Evolutionary conservation across 1,140 invertebrate species (phyloP), one percentile per base, ranked within the genome.

Genomic region (Drosophila willistoni): DNA sequence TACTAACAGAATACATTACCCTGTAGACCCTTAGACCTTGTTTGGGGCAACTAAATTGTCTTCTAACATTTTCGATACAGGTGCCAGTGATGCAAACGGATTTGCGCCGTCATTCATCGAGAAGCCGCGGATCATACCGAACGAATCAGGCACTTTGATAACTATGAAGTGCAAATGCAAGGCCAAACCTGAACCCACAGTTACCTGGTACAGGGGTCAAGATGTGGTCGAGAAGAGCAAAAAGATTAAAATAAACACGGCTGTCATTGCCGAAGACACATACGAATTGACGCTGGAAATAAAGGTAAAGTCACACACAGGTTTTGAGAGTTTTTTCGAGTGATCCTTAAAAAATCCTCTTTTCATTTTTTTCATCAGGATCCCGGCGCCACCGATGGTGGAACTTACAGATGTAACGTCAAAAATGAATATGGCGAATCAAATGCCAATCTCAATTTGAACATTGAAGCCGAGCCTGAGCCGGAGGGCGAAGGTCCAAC

Each of bases 351-450:
- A n/a, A n/a, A n/a, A n/a, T n/a, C n/a, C n/a, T 42, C 14, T n/a
- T 9, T 29, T 14, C 44, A 42, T 33, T 33, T 36, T 25, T 55
- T 5, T n/a, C 9, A 25, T 64, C 92, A 99, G 96, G 98, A 99
- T 93, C 98, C 99, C 64, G 94, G 96, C 60, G 97, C 96, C 87
- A 95, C 96, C 71, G 99, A 99, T 93, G 98, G 98, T 90, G 99
- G 99, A 51, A 97, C 97, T 64, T 99, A 99, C 93, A 96, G 98
- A 91, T 99, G 98, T 93, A 96, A 98, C 92, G 98, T 99, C 9
- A 95, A 97, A 92, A 99, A 99, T 92, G 97, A 98, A 92, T 97
- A 96, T 91, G 99, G 99, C 61, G 98, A 99, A 94, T 98, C 97
- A 75, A 99, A 99, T 92, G 99, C 99, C 44, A 99, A 99, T 93